Base-by-base conservation (phyloP, 2,888 invertebrate genomes). In the Caenorhabditis zanzibari region DNA sequence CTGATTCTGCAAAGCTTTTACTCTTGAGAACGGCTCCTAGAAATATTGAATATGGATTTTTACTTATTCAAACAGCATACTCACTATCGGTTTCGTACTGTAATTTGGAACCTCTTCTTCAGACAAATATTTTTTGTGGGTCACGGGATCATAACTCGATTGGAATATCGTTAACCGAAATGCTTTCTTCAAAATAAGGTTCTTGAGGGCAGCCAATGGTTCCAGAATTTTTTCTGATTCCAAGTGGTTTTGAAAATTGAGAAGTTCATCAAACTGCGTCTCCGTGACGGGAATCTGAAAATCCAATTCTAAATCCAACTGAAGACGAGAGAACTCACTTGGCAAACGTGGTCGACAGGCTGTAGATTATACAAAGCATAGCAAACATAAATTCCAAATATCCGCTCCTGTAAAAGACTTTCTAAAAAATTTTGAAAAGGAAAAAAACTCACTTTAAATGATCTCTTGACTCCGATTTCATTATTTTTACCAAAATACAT, bases 291-390 rank as follows among this genome's bases (percentile, higher is more conserved):
- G 68, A n/a, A 86, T 83, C 84, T 87, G 64, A 9, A 85, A 63
- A 26, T 28, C 3, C 32, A 44, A 38, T 38, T 35, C 10, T 16
- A 22, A 16, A 35, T 16, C 7, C 2, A 35, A 44, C 14, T 16
- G 14, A 19, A 5, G 1, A 19, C 19, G 10, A 19, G 19, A 47
- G 19, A 19, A 47, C n/a, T 26, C 5, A 86, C 88, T 71, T 83
- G 82, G 12, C 83, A 81, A 6, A 84, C 58, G 49, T 86, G 85
- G 58, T 88, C 88, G 0, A 10, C 28, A 14, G 86, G 86, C 59
- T 88, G 88, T 10, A 86, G 54, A 71, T 79, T 82, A 63, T 82
- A 88, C 22, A 88, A 58, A 0, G 86, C 69, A 72, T 88, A 88
- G 49, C 73, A 69, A 10, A 52, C 52, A 61, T 86, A 88, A 4